phyloP scores from a whole-genome alignment of 1,140 invertebrate species.

The Lucilia sericata region DNA sequence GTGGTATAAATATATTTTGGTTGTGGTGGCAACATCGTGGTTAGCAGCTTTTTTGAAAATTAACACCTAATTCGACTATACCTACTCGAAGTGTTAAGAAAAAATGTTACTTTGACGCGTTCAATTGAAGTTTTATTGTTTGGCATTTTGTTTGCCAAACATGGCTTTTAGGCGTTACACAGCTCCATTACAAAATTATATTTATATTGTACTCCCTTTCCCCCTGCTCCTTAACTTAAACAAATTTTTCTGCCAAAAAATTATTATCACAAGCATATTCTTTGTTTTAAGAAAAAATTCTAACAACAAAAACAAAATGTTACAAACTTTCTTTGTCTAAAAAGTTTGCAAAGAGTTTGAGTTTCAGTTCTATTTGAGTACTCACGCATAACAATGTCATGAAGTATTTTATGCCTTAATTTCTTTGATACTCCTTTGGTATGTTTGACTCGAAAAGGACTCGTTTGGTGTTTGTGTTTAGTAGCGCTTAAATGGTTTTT shows the following conservation, averaged over 20 bases:
- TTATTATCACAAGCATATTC: neutral
- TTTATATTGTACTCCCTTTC: neutral
- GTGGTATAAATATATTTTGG: neutral
- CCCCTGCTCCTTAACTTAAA: neutral
- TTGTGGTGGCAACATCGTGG: neutral
- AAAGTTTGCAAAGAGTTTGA: neutral
- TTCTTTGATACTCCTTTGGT: neutral
- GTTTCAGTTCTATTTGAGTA: neutral
- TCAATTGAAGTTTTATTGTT: slow-evolving; percentile 17
- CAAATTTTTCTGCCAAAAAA: too few relatives aligned
- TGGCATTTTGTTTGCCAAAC: slow-evolving; percentile 14
- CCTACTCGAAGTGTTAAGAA: neutral
- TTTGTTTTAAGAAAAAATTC: neutral
- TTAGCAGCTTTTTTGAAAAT: neutral
- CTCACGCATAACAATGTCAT: slow-evolving; percentile 25
- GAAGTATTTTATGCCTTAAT: slow-evolving; percentile 35
- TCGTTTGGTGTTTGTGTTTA: neutral
- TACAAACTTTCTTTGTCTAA: neutral
- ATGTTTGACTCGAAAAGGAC: neutral
- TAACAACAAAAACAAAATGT: neutral
- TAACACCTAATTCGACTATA: neutral
- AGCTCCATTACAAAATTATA: neutral
- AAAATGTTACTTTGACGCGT: slow-evolving; percentile 3
- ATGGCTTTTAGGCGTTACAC: slow-evolving; percentile 10
- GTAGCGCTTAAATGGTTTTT: neutral